Evolutionary conservation across 2,888 invertebrate genomes (phyloP).

Genomic region (Melanophora roralis): DNA sequence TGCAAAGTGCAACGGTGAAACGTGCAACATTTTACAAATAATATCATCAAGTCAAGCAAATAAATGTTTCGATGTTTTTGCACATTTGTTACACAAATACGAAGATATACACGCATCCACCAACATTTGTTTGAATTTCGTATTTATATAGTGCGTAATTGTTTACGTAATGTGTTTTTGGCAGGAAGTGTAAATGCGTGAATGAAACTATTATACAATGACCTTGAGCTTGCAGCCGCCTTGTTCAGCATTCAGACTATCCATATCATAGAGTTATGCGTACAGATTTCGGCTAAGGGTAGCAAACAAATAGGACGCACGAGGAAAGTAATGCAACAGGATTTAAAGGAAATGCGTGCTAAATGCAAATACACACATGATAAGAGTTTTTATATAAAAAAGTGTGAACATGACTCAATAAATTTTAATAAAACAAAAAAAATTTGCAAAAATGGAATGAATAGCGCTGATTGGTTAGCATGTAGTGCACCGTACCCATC

Average conservation of each 20-base stretch:
- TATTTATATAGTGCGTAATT: background rate
- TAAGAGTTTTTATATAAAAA: background rate
- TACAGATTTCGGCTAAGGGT: background rate
- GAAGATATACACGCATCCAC: background rate
- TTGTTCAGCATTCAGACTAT: constrained; percentile 3
- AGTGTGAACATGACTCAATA: no score
- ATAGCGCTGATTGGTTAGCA: no score
- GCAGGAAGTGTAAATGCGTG: constrained; percentile 50
- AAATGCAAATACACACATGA: background rate
- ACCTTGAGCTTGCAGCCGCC: constrained; percentile 50
- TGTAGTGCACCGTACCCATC: no score
- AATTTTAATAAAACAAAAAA: no score
- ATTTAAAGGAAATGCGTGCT: constrained; percentile 31
- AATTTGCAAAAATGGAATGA: no score
- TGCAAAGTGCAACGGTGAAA: constrained; percentile 23
- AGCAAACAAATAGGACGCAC: background rate
- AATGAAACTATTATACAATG: constrained; percentile 55
- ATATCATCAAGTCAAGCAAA: constrained; percentile 49
- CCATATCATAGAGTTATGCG: background rate
- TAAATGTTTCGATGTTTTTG: constrained; percentile 8
- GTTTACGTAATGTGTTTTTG: background rate
- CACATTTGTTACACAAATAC: background rate
- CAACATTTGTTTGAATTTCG: no score
- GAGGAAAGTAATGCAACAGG: background rate
- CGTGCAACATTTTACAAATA: constrained; percentile 24